Conservation (phyloP, 2,113 vertebrate species). For the Sebastes fasciatus region DNA sequence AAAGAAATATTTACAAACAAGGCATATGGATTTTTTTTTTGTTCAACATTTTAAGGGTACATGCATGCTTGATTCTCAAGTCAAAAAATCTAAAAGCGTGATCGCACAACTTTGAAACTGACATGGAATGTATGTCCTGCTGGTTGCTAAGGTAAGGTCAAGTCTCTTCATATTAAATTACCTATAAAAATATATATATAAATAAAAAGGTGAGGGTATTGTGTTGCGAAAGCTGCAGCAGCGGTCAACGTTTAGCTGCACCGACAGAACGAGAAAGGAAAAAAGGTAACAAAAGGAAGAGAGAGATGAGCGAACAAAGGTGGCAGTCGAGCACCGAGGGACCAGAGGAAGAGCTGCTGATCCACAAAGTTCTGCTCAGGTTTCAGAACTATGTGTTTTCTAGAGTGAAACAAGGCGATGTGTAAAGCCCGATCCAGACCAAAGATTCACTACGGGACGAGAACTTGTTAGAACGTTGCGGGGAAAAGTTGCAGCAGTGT, state of each 20-base stretch:
- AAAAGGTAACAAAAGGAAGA: constrained; percentile 19
- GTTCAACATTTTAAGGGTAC: constrained; percentile 71
- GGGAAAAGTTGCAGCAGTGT: too few relatives aligned
- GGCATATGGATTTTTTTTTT: constrained; percentile 54
- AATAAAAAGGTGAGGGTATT: constrained; percentile 80
- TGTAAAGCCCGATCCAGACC: not conserved
- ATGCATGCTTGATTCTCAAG: constrained; percentile 68
- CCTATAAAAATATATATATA: constrained; percentile 84
- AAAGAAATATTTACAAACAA: constrained; percentile 75
- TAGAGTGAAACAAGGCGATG: constrained; percentile 3
- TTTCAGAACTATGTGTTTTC: constrained; percentile 20
- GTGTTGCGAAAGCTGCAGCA: constrained; percentile 81
- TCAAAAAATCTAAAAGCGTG: constrained; percentile 62
- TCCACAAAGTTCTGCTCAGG: constrained; percentile 33
- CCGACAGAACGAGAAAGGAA: constrained; percentile 44
- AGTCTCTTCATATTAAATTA: constrained; percentile 86
- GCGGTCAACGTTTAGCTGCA: constrained; percentile 82
- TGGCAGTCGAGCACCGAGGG: constrained; percentile 38
- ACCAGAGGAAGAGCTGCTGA: constrained; percentile 29
- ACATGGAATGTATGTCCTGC: constrained; percentile 73
- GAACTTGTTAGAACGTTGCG: not conserved
- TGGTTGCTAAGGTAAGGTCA: constrained; percentile 67
- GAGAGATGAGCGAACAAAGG: constrained; percentile 6
- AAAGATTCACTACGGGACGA: not conserved
- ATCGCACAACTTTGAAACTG: constrained; percentile 60